Conservation (phyloP, 2,113 vertebrate species). For the Chunga burmeisteri region DNA sequence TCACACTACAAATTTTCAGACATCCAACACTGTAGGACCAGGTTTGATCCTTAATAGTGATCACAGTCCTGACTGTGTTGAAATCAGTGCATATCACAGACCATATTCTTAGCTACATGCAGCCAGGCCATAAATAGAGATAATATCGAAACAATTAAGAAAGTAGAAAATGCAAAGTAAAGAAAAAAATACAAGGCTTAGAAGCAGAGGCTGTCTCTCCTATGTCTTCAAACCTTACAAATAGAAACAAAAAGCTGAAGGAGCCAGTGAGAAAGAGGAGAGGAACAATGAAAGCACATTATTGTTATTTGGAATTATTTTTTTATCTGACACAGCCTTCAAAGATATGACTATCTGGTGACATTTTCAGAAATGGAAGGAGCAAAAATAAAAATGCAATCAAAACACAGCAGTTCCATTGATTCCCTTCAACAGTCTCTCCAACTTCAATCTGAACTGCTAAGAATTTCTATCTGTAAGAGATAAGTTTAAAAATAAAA, state of each 20-base stretch:
- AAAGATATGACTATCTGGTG: not conserved
- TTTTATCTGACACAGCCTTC: not conserved
- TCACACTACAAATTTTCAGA: not conserved
- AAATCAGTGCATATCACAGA: not conserved
- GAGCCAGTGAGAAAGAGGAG: not conserved
- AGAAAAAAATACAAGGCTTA: not conserved
- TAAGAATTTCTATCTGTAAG: not conserved
- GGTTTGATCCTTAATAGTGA: not conserved
- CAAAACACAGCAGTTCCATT: not conserved
- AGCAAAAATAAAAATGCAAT: not conserved
- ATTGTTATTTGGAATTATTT: not conserved
- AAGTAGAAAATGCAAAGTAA: not conserved
- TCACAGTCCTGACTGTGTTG: not conserved
- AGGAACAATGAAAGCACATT: not conserved
- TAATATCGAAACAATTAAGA: not conserved
- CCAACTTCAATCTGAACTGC: not conserved
- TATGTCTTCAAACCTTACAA: not conserved
- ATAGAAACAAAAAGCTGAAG: not conserved
- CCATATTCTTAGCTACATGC: not conserved
- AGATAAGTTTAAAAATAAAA: not conserved
- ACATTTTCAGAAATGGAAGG: not conserved
- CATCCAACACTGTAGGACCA: rapidly evolving
- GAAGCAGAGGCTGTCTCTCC: not conserved
- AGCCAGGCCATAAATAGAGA: not conserved
- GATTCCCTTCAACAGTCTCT: not conserved